Conservation (phyloP, 2,888 invertebrate species). For the Luperina nickerlii region DNA sequence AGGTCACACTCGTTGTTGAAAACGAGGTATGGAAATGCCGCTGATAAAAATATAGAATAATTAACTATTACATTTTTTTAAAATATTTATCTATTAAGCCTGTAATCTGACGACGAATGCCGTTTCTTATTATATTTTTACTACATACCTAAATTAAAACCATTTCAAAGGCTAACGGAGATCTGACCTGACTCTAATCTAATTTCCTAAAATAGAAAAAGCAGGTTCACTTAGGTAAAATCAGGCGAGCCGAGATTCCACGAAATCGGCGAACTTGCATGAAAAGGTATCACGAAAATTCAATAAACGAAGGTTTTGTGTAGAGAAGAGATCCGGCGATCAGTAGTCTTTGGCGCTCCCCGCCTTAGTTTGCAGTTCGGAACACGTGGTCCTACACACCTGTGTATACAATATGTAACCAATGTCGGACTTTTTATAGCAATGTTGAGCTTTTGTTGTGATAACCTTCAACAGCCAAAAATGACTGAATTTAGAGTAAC, state of each 20-base stretch:
- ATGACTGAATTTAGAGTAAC: background rate
- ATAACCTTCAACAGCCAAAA: background rate
- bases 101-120: background rate
- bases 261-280: constrained; percentile 59
- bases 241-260: constrained; percentile 41
- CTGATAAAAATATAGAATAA: background rate
- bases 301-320: constrained; percentile 64
- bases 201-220: constrained; percentile 36
- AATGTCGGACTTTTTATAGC: constrained; percentile 14
- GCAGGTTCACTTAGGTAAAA: constrained; percentile 12
- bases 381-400: constrained; percentile 37
- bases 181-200: constrained; percentile 11
- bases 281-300: constrained; percentile 63
- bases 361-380: constrained; percentile 34
- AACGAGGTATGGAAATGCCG: background rate
- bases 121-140: constrained; percentile 2
- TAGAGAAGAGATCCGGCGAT: constrained; percentile 62
- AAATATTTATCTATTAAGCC: background rate
- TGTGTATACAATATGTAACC: constrained; percentile 6
- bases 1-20: background rate
- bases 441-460: constrained; percentile 14
- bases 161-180: background rate
- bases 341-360: constrained; percentile 53
- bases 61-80: too few relatives aligned
- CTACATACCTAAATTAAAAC: constrained; percentile 2